These are phyloP conservation scores for Scomber japonicus DNA, from an alignment of 2,113 vertebrate species.

Conservation along the genomic window DNA sequence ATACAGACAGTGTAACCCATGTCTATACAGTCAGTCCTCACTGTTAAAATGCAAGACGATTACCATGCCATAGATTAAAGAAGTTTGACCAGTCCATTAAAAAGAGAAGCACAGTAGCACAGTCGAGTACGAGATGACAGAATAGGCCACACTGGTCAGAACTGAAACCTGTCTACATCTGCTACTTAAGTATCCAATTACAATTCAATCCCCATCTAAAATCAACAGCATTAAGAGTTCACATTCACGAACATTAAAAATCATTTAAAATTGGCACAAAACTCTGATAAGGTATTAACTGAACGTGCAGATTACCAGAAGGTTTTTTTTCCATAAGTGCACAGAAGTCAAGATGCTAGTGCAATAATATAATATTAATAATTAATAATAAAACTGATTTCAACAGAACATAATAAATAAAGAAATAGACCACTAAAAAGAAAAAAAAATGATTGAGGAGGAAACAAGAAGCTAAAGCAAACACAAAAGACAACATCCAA, in stretches of 20 bases:
- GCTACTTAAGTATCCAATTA: slow-evolving; percentile 68
- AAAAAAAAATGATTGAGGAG: slow-evolving; percentile 22
- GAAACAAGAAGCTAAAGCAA: slow-evolving; percentile 49
- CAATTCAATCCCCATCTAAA: slow-evolving; percentile 57
- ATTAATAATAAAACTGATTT: slow-evolving; percentile 42
- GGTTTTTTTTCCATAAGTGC: slow-evolving; percentile 50
- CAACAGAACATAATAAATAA: slow-evolving; percentile 65
- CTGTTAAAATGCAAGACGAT: slow-evolving; percentile 54
- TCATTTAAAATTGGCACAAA: slow-evolving; percentile 65
- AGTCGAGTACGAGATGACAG: slow-evolving; percentile 62
- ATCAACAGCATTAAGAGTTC: slow-evolving; percentile 44
- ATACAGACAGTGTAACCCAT: slow-evolving; percentile 38
- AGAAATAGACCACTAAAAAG: slow-evolving; percentile 17
- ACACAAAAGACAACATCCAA: slow-evolving; percentile 45
- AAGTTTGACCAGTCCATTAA: slow-evolving; percentile 55
- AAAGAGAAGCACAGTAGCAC: slow-evolving; percentile 67
- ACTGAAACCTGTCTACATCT: slow-evolving; percentile 57
- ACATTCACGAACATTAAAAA: slow-evolving; percentile 62
- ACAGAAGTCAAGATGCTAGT: slow-evolving; percentile 72
- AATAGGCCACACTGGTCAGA: slow-evolving; percentile 71
- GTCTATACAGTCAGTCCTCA: slow-evolving; percentile 53
- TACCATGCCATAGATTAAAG: slow-evolving; percentile 61
- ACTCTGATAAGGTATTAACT: slow-evolving; percentile 44
- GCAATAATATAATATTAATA: slow-evolving; percentile 47
- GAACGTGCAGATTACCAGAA: slow-evolving; percentile 65